Conservation (phyloP, 2,888 invertebrate species). For the Leptinotarsa peninsularis region DNA sequence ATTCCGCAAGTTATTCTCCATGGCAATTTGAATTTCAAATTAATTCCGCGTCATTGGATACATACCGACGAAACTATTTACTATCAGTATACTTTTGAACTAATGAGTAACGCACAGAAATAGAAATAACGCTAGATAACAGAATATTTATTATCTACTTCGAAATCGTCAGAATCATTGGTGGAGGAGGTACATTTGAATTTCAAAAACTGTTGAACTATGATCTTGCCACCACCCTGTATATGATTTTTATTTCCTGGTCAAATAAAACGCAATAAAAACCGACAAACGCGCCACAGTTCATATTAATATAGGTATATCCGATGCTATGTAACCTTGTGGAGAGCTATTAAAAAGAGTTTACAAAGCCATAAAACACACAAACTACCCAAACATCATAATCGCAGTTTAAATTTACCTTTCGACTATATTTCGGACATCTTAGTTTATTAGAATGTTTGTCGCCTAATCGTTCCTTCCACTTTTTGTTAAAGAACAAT, state of each 20-base stretch:
- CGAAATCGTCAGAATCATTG: neutral
- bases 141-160: neutral
- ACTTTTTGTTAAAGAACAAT: neutral
- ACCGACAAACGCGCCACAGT: conserved; percentile 9
- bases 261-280: conserved; percentile 15
- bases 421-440: conserved; percentile 15
- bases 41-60: conserved; percentile 6
- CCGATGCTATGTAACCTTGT: neutral
- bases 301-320: conserved; percentile 1
- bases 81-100: neutral
- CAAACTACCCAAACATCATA: conserved; percentile 26
- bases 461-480: neutral
- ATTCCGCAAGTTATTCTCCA: neutral
- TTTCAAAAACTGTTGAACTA: neutral
- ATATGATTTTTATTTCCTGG: neutral
- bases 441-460: conserved; percentile 1
- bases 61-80: conserved; percentile 14
- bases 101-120: conserved; percentile 2
- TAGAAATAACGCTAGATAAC: conserved; percentile 13
- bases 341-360: conserved; percentile 21
- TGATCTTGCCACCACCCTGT: neutral
- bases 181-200: neutral
- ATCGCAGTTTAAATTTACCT: conserved; percentile 28
- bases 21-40: conserved; percentile 21
- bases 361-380: conserved; percentile 9